phyloP scores from a whole-genome alignment of 2,113 vertebrate genomes.

The Aleadryas rufinucha region DNA sequence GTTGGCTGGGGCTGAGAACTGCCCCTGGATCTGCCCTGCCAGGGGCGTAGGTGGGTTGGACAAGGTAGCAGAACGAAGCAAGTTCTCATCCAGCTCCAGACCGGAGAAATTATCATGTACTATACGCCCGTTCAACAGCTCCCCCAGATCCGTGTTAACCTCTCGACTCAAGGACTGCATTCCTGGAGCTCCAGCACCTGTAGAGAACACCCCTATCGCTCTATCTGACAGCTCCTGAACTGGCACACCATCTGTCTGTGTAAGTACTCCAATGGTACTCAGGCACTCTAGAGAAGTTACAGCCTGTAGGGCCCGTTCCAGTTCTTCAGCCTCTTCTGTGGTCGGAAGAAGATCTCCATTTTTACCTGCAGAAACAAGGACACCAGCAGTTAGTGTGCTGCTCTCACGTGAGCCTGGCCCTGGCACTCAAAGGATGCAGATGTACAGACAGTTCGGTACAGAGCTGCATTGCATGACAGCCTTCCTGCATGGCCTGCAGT shows the following conservation, averaged over 20 bases:
- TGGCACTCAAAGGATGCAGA: not conserved
- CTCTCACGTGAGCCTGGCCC: not conserved
- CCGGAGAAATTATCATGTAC: slow-evolving; percentile 88
- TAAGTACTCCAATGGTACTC: slow-evolving; percentile 92
- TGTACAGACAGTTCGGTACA: not conserved
- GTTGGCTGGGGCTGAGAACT: slow-evolving; percentile 78
- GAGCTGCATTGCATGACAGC: not conserved
- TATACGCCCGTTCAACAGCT: slow-evolving; percentile 91
- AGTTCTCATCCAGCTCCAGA: slow-evolving; percentile 94
- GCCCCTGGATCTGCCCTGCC: slow-evolving; percentile 82
- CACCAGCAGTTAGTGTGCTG: not conserved
- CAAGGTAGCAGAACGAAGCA: slow-evolving; percentile 86
- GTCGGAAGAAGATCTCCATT: slow-evolving; percentile 96
- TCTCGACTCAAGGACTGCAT: slow-evolving; percentile 83
- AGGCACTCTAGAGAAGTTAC: slow-evolving; percentile 97
- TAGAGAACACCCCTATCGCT: slow-evolving; percentile 86
- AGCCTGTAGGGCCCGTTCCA: slow-evolving; percentile 94
- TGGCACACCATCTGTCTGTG: slow-evolving; percentile 84
- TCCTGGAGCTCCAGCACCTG: slow-evolving; percentile 81
- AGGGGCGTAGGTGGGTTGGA: slow-evolving; percentile 80
- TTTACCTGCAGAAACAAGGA: slow-evolving; percentile 81
- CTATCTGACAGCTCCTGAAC: slow-evolving; percentile 83
- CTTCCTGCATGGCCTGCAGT: not conserved
- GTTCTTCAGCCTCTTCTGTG: slow-evolving; percentile 96
- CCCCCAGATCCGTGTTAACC: slow-evolving; percentile 83